Percentiles rank a stretch among this genome's conserved stretches.
phyloP scores from a whole-genome alignment of 23 tunicate genomes.

The Aplidium turbinatum region DNA sequence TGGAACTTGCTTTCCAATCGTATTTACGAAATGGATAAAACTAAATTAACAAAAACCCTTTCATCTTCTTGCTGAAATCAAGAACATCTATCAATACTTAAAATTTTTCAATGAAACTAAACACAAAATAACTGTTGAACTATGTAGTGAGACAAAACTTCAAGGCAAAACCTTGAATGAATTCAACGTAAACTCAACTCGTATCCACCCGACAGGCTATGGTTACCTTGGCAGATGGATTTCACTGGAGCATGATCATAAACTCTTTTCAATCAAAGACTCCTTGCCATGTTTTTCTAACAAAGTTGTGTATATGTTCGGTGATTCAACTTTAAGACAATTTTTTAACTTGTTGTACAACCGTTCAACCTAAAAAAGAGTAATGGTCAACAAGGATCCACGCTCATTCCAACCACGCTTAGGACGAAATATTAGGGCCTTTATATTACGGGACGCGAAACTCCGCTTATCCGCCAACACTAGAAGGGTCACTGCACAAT shows the following conservation, averaged over 20 bases:
- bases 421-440: too few relatives aligned
- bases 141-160: too few relatives aligned
- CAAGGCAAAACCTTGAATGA: not conserved
- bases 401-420: too few relatives aligned
- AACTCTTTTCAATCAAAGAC: too few relatives aligned
- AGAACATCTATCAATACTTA: not conserved
- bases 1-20: constrained; percentile 39
- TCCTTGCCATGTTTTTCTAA: constrained; percentile 18
- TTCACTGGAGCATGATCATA: not conserved
- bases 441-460: too few relatives aligned
- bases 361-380: too few relatives aligned
- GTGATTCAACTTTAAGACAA: constrained; percentile 50
- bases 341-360: too few relatives aligned
- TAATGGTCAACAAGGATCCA: too few relatives aligned
- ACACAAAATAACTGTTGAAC: not conserved
- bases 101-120: not conserved
- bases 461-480: too few relatives aligned
- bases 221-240: constrained; percentile 22
- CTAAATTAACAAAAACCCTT: too few relatives aligned
- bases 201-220: constrained; percentile 27
- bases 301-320: constrained; percentile 32
- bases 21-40: too few relatives aligned
- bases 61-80: not conserved
- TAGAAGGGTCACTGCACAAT: too few relatives aligned
- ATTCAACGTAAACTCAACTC: not conserved